Evolutionary conservation across 2,888 invertebrate genomes (phyloP).

Genomic region (Acanthacorydalis orientalis): DNA sequence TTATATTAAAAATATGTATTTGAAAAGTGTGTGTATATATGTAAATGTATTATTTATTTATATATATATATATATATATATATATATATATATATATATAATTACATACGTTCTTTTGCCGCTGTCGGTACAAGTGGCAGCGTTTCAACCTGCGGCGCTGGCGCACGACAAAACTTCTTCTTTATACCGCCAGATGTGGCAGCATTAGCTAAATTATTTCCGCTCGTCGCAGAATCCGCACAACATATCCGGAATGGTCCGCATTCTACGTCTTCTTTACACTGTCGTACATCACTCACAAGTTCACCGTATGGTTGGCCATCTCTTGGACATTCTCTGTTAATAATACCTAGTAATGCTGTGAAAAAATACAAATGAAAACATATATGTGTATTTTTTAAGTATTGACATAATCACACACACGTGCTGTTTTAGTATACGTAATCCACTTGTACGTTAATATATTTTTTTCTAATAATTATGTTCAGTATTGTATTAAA

Average conservation of each 20-base stretch:
- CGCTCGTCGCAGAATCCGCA: conserved; percentile 30
- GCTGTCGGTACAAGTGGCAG: conserved; percentile 30
- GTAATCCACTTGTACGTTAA: too few species aligned
- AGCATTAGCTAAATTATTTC: background rate
- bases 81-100: too few species aligned
- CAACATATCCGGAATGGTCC: conserved; percentile 56
- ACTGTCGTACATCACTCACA: conserved; percentile 41
- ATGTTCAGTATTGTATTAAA: too few species aligned
- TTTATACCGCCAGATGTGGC: conserved; percentile 5
- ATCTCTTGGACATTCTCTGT: conserved; percentile 44
- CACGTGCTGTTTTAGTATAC: too few species aligned
- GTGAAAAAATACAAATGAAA: conserved; percentile 21
- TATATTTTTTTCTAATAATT: too few species aligned
- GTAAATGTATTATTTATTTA: too few species aligned
- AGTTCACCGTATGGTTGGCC: conserved; percentile 2
- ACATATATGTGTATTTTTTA: too few species aligned
- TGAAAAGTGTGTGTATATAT: too few species aligned
- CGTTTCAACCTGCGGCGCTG: conserved; percentile 43
- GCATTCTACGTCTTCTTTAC: conserved; percentile 50
- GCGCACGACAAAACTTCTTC: conserved; percentile 44
- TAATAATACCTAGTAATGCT: conserved; percentile 46
- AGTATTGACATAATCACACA: too few species aligned
- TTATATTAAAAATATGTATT: too few species aligned
- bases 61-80: too few species aligned
- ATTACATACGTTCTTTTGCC: conserved; percentile 8